Base-by-base conservation (phyloP, 2,888 invertebrate genomes). In the Lacanobia wlatinum region DNA sequence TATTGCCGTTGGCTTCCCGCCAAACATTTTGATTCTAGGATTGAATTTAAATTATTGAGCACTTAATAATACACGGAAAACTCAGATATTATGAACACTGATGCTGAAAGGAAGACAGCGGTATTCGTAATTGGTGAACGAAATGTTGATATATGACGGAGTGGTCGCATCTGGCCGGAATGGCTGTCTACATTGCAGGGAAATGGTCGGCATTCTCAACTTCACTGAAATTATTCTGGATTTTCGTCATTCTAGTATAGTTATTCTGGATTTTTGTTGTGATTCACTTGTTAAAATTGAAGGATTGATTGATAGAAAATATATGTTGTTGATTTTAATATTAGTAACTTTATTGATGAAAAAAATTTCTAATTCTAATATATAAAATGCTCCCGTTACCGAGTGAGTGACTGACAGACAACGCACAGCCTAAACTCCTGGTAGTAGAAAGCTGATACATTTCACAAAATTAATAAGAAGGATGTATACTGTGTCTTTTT, bases 1-100 rank as follows among this genome's bases (percentile, higher is more conserved):
- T 73, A 80, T 69, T 59, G 71, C 6, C 23, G 40, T 60, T 85
- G 84, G 84, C 69, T 1, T 4, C 0, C 0, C 10, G 84, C 84
- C 84, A 84, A 70, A 38, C 12, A 8, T 34, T 59, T 59, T 58
- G 66, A 65, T 73, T 68, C 83, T 65, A 59, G 69, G 68, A 68
- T 77, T 73, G 83, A 70, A 84, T 65, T 72, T 85, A 83, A 84
- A 84, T 82, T 68, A 83, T 73, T 21, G 18, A 62, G 21, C 67
- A 61, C 70, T 77, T 83, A 68, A 83, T 78, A 78, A 73, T 76
- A 73, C 55, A 40, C 43, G 12, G 62, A 64, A 70, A 68, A 48
- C 48, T 58, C 52, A 10, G 67, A 61, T 82, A 62, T 62, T 65
- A 67, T 10, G 58, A 53, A 82, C 62, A 65, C 21, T 34, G 34